Base-by-base conservation (phyloP, 2,113 vertebrate genomes). In the Mesocricetus auratus region DNA sequence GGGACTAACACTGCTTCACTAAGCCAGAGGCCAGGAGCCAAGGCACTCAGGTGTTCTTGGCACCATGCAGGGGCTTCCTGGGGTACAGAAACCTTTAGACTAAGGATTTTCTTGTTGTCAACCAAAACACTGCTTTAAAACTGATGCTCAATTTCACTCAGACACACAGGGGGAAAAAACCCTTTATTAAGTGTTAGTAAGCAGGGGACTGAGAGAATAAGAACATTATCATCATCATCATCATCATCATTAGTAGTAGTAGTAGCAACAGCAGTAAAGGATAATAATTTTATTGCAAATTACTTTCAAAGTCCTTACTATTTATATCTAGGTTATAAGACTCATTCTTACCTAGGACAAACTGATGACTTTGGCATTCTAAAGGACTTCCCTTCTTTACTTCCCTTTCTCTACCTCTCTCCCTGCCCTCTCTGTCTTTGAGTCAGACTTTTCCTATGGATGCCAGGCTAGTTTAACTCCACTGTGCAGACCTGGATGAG, bases 291-390 rank as follows among this genome's bases (percentile, higher is more conserved):
- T 91, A 53, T 39, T 45, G 16, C 13, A 87, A 62, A 53, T 68
- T 77, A 88, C 50, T 93, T 85, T 91, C 47, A 85, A 82, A 91
- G 79, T 5, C 71, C 22, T 91, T 64, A 62, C n/a, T 94, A 58
- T 42, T 53, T 83, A 62, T 50, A 73, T 64, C 8, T 13, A 73
- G 29, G 91, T 24, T 50, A 69, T 3, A 90, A 2, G 39, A 87
- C 31, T 15, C 1, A 64, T 90, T 95, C 83, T 87, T 31, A 78
- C 50, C 90, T 47, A 95, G 87, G 68, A 96, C 53, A 89, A 77
- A 93, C 69, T 8, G n/a, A 79, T 74, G 33, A 53, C 42, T 87
- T 78, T 69, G 36, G 22, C 12, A 75, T 53, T 60, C 33, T 66
- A 60, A 75, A 82, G 88, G 78, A 69, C 11, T 7, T 3, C n/a